Evolutionary conservation across 2,888 invertebrate species (phyloP), one percentile per base, ranked within the genome.

Genomic region (Phortica okadai): DNA sequence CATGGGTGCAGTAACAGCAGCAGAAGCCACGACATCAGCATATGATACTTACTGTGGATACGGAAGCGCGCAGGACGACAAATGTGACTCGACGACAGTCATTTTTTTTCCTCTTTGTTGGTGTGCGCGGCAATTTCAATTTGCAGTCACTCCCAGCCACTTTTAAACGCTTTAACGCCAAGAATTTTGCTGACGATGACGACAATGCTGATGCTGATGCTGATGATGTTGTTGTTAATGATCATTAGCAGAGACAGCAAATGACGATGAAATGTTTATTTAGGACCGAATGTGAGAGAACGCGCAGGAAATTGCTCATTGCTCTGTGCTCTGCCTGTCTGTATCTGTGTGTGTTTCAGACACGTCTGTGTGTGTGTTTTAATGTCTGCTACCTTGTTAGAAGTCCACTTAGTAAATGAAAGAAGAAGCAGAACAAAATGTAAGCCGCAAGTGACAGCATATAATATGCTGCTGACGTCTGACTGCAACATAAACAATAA

Each of bases 261-360:
- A 74, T 80, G 82, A 84, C 82, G 84, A 81, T 86, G 88, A 88
- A 89, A 85, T 90, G 89, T 90, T 90, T 90, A 87, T 89, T 90
- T 90, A 90, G 90, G 89, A 90, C 83, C 84, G 85, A 88, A 86
- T 86, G 84, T 83, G 83, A 70, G 58, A 67, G 70, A 54, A 72
- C 70, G 80, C 78, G 84, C 89, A 90, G 90, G 89, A 90, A 89
- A 90, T 90, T 89, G 85, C 86, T 85, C 88, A 84, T 83, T 83
- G 87, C 74, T 73, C 54, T 6, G 54, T 50, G 70, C 45, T n/a
- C 66, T 70, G 25, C 33, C 11, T 70, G 33, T 70, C 8, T 45
- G 25, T 54, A 7, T 45, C 21, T 69, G 45, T 45, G 21, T 41
- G n/a, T 69, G 21, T 21, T 21, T 21, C 21, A 21, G 21, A 21